Base-by-base conservation (phyloP, 2,888 invertebrate genomes). In the Nasonia oneida region DNA sequence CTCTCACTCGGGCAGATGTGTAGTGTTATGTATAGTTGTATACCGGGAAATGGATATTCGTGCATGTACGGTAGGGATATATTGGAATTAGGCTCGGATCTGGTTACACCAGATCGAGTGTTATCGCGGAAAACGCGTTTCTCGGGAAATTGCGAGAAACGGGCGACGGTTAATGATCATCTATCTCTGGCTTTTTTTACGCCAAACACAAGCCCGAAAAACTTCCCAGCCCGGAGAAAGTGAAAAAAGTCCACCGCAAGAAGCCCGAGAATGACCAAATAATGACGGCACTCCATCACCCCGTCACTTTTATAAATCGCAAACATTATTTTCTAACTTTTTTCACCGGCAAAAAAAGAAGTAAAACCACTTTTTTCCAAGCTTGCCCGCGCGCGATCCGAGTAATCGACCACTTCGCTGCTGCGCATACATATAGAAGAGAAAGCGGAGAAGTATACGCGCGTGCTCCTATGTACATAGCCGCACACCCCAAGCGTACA, bases 211-310 rank as follows among this genome's bases (percentile, higher is more conserved):
- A 53, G 5, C 23, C 1, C n/a, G 29, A 29, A 61, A 18, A 61
- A 15, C 33, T 70, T 23, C 23, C 42, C 47, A 47, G 12, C 23
- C 12, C 23, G 47, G 29, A 80, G 53, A 80, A 70, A 37, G 1
- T 29, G 18, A 23, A 81, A 81, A 70, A 80, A 47, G 15, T 18
- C 6, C 14, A 53, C 37, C 12, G n/a, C n/a, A 61, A 75, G 75
- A 81, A 23, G 18, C 23, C 53, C 47, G 73, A 29, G 29, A 84
- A 80, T 81, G 71, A 39, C 74, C 77, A 85, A 81, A 77, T 61
- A 83, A 86, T 87, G 86, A 86, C 85, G 71, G 18, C 37, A 47
- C 64, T 87, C 78, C 57, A 87, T 83, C 83, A 78, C 33, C 85
- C 71, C 73, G 61, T 14, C 61, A 42, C 73, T 76, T 42, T 73